These are phyloP conservation scores for Drosophila anceps DNA, from an alignment of 2,888 invertebrate species.

Conservation along the genomic window DNA sequence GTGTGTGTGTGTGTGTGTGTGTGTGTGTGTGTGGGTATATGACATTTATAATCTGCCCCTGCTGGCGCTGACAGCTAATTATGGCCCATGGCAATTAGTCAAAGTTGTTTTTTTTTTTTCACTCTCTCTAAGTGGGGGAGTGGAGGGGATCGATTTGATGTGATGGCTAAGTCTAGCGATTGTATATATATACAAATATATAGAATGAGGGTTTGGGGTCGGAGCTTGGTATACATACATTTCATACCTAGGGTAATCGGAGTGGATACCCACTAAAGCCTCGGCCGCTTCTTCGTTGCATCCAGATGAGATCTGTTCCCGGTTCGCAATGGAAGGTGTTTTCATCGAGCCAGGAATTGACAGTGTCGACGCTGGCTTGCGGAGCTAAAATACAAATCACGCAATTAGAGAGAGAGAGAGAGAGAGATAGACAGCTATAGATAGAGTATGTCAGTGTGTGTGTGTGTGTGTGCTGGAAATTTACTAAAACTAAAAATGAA, in stretches of 20 bases:
- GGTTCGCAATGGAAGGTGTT: slow-evolving; percentile 87
- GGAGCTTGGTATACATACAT: slow-evolving; percentile 82
- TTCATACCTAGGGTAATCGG: slow-evolving; percentile 91
- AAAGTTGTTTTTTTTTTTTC: slow-evolving; percentile 34
- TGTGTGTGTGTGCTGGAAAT: neutral
- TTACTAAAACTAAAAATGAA: neutral
- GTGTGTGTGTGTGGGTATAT: slow-evolving; percentile 28
- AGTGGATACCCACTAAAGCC: slow-evolving; percentile 95
- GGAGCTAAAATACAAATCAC: slow-evolving; percentile 88
- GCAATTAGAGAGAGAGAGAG: neutral
- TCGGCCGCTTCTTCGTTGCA: slow-evolving; percentile 93
- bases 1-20: neutral
- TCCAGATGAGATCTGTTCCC: slow-evolving; percentile 88
- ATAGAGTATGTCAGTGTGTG: neutral
- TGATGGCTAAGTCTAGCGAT: slow-evolving; percentile 31
- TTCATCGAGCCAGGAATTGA: slow-evolving; percentile 98
- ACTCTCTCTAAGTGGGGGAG: neutral
- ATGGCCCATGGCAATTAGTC: slow-evolving; percentile 61
- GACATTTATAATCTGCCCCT: slow-evolving; percentile 58
- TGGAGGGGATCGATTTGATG: neutral
- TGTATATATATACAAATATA: slow-evolving; percentile 18
- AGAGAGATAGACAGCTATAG: neutral
- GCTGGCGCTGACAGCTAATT: slow-evolving; percentile 73
- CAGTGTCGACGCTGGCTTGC: slow-evolving; percentile 98
- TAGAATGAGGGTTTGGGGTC: slow-evolving; percentile 6